Conservation (phyloP, 1,140 invertebrate species). For the Akabosia matsudoensis region DNA sequence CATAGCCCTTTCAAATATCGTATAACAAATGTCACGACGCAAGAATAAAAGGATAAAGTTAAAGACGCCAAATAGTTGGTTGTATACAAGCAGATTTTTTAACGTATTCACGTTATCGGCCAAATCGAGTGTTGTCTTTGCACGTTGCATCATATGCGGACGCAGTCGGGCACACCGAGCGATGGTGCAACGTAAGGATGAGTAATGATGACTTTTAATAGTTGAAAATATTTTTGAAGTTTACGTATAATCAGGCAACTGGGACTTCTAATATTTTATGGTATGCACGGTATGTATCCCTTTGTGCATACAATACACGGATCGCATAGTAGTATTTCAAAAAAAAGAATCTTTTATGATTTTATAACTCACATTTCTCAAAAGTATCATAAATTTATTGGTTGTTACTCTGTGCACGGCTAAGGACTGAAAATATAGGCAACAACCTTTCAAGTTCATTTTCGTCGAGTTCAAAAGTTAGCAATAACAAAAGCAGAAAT, state of each 20-base stretch:
- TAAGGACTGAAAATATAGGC: no score
- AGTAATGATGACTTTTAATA: constrained; percentile 21
- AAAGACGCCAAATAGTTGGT: not conserved
- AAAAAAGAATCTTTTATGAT: not conserved
- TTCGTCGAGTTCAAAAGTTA: not conserved
- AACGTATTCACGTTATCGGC: not conserved
- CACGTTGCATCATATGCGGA: constrained; percentile 21
- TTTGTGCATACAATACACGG: no score
- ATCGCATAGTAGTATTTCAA: not conserved
- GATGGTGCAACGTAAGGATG: constrained; percentile 1
- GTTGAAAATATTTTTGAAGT: constrained; percentile 5
- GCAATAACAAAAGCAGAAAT: not conserved
- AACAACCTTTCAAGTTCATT: constrained; percentile 13
- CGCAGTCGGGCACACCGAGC: not conserved
- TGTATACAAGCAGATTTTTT: not conserved
- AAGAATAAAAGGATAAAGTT: no score
- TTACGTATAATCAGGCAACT: constrained; percentile 24
- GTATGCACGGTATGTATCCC: not conserved
- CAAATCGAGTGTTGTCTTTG: not conserved
- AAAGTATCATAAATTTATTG: not conserved
- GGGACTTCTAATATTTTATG: not conserved
- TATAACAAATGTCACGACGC: no score
- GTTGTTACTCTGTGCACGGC: not conserved
- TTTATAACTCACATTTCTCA: not conserved
- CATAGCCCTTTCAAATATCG: no score